These are phyloP conservation scores for Agrypnia vestita DNA, from an alignment of 1,140 invertebrate species.

Conservation along the genomic window DNA sequence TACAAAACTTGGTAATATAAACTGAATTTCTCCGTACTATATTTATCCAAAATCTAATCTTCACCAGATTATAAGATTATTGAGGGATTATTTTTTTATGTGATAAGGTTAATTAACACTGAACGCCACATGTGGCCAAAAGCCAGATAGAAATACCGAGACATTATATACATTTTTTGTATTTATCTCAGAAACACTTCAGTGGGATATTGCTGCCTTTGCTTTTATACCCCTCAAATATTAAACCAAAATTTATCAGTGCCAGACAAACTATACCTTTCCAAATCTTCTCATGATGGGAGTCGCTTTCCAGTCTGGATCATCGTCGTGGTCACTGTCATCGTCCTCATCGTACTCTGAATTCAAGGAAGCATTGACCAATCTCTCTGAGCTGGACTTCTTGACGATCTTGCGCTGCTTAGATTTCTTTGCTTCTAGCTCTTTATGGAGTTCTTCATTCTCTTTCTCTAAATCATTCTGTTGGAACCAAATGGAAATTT, in stretches of 20 bases:
- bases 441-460: constrained; percentile 67
- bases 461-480: constrained; percentile 70
- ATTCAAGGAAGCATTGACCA: constrained; percentile 17
- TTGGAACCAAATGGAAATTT: constrained; percentile 2
- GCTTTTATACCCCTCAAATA: too few relatives aligned
- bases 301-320: constrained; percentile 81
- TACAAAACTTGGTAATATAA: too few relatives aligned
- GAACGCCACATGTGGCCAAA: too few relatives aligned
- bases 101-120: too few relatives aligned
- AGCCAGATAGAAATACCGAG: too few relatives aligned
- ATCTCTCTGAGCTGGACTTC: constrained; percentile 56
- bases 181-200: too few relatives aligned
- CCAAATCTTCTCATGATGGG: constrained; percentile 66
- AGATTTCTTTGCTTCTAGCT: constrained; percentile 61
- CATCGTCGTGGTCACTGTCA: constrained; percentile 73
- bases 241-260: too few relatives aligned
- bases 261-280: not conserved
- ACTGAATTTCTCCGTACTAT: too few relatives aligned
- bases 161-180: not conserved
- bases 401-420: constrained; percentile 62
- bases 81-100: too few relatives aligned
- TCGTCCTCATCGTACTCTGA: constrained; percentile 66
- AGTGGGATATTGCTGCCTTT: too few relatives aligned
- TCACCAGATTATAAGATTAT: too few relatives aligned
- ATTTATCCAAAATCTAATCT: too few relatives aligned